A percentile compares a stretch with the other conserved stretches of the same genome.
Conservation (phyloP, 1,140 invertebrate species). For the Theocolax elegans region DNA sequence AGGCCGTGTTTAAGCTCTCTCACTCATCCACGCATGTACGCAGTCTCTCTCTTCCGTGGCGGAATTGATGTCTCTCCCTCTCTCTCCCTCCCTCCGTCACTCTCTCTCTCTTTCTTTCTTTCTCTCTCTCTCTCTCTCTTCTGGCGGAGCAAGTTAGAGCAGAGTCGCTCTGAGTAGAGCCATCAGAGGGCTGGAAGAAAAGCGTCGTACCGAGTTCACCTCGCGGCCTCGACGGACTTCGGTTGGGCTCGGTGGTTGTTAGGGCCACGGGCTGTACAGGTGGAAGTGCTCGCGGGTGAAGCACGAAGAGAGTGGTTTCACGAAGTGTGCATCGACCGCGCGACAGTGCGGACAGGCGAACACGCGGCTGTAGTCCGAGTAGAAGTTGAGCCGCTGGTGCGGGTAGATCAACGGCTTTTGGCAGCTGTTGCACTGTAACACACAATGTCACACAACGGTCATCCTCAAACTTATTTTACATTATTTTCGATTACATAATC, state of each 20-base stretch:
- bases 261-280: constrained; percentile 82
- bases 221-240: neutral
- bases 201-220: constrained; percentile 43
- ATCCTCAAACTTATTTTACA: too few relatives aligned
- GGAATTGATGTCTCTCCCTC: neutral
- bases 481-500: too few relatives aligned
- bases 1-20: constrained; percentile 27
- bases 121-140: constrained; percentile 1
- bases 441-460: too few relatives aligned
- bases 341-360: constrained; percentile 92
- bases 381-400: constrained; percentile 89
- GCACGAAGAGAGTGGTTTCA: constrained; percentile 86
- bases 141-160: constrained; percentile 44
- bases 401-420: constrained; percentile 86
- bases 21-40: too few relatives aligned
- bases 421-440: constrained; percentile 88
- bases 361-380: constrained; percentile 94
- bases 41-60: too few relatives aligned
- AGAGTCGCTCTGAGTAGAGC: constrained; percentile 56
- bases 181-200: constrained; percentile 58
- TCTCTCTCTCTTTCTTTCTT: neutral
- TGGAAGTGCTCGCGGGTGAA: constrained; percentile 79
- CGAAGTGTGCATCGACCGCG: constrained; percentile 91
- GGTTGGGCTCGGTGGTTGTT: constrained; percentile 66
- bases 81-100: neutral